Evolutionary conservation across 2,888 invertebrate species (phyloP), one percentile per base, ranked within the genome.

Genomic region (Lagria hirta): DNA sequence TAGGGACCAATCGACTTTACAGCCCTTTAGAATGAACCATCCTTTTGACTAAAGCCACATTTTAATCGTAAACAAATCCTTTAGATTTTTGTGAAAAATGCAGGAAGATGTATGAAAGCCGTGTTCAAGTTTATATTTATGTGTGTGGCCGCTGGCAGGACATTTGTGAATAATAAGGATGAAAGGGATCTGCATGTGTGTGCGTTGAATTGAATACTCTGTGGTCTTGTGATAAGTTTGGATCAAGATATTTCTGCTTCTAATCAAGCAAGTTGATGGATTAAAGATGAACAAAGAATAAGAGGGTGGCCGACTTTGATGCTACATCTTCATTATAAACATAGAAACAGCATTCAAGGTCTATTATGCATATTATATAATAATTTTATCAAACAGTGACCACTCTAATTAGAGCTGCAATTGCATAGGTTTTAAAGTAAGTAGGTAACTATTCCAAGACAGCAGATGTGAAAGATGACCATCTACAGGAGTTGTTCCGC

Each of bases 1-100:
- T 54, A 55, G 72, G 71, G 73, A 72, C 68, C 70, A 66, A 71
- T 72, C 65, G 64, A 52, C 62, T 64, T 67, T 67, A 67, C 64
- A 59, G 57, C 67, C 57, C 56, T 58, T 55, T 57, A 55, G 59
- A 62, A 64, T 64, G 59, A 61, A 60, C 63, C 59, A 57, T 53
- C 50, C 23, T n/a, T 6, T n/a, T 38, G 49, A 43, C 53, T 43
- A 33, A 33, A 36, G 53, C 26, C 35, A 26, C 13, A 14, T 17
- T 40, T 11, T 34, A 45, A 34, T 24, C 34, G 34, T 46, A 46
- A 41, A 46, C 41, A 46, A 35, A 15, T 21, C 40, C 18, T 28
- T 17, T 26, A 12, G 15, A 29, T 29, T 34, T 23, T 8, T 16
- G 10, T 20, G 14, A 27, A 37, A 36, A 37, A 37, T 13, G 37